phyloP scores from a whole-genome alignment of 2,888 invertebrate genomes.

The Harpalus rufipes region DNA sequence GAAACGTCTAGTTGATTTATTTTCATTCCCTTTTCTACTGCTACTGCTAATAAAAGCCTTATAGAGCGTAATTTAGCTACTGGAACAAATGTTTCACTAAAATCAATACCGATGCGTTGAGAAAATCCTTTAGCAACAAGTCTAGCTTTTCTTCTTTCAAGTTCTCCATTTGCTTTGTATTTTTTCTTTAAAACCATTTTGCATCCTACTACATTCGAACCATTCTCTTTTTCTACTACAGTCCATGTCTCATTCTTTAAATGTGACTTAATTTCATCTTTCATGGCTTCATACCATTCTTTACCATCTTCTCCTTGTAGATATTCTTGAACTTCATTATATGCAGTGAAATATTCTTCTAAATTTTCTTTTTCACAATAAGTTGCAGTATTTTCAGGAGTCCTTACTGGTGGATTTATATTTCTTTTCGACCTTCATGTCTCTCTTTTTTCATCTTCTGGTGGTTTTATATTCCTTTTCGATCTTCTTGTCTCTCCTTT shows the following conservation, averaged over 20 bases:
- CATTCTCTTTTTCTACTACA: not conserved
- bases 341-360: too few relatives aligned
- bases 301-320: not conserved
- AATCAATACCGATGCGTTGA: conserved; percentile 28
- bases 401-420: not conserved
- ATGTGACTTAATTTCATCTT: conserved; percentile 31
- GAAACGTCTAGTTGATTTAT: conserved; percentile 19
- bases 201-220: not conserved
- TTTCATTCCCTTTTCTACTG: not conserved
- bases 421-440: not conserved
- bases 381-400: not conserved
- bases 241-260: conserved; percentile 36
- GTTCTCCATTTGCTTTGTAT: not conserved
- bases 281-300: conserved; percentile 30
- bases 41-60: not conserved
- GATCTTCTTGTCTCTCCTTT: too few relatives aligned
- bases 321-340: not conserved
- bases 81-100: conserved; percentile 26
- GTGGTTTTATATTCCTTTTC: too few relatives aligned
- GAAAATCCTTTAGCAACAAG: conserved; percentile 17
- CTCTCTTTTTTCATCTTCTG: too few relatives aligned
- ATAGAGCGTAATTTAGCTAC: conserved; percentile 18
- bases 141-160: conserved; percentile 29
- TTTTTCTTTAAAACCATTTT: conserved; percentile 22
- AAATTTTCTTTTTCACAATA: not conserved